These are phyloP conservation scores for Stichopus horrens DNA, from an alignment of 53 echinoderm and acorn worm genomes.

Conservation along the genomic window DNA sequence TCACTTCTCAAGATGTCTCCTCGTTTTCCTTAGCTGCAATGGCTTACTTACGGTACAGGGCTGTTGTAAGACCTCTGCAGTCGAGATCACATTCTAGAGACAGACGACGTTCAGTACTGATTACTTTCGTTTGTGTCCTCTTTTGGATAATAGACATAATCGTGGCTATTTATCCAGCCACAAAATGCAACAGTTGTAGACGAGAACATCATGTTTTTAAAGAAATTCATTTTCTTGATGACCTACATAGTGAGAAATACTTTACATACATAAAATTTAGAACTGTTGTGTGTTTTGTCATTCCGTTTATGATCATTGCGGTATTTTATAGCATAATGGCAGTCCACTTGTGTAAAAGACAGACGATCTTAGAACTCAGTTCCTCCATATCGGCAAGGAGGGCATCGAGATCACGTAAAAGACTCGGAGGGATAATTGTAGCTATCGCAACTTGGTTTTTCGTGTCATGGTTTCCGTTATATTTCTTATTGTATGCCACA, in stretches of 20 bases:
- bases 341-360: neutral
- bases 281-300: neutral
- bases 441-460: neutral
- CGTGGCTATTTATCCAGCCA: neutral
- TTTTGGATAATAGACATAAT: neutral
- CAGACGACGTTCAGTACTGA: neutral
- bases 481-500: neutral
- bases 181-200: neutral
- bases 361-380: neutral
- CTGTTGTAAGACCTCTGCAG: constrained; percentile 5
- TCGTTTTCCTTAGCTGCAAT: constrained; percentile 2
- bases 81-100: neutral
- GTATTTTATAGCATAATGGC: constrained; percentile 20
- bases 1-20: constrained; percentile 26
- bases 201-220: neutral
- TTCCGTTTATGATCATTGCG: neutral
- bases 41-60: constrained; percentile 35
- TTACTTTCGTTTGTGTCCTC: neutral
- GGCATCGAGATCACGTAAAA: neutral
- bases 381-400: constrained; percentile 2
- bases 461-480: constrained; percentile 17
- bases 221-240: neutral
- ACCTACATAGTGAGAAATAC: neutral
- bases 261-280: neutral
- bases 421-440: constrained; percentile 6